phyloP scores from a whole-genome alignment of 1,140 invertebrate genomes.

The Calliopsis andreniformis region DNA sequence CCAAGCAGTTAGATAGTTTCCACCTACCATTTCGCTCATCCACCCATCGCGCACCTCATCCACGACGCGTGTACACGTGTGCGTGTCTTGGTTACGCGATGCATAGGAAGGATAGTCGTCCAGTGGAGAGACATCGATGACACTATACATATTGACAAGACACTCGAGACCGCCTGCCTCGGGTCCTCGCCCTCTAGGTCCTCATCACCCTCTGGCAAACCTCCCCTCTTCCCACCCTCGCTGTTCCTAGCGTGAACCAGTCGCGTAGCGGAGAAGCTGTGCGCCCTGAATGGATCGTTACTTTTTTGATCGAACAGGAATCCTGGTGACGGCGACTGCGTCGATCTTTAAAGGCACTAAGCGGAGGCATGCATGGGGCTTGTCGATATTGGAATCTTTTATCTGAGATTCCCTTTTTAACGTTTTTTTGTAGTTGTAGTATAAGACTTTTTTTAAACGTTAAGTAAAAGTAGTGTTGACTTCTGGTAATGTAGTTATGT shows the following conservation, averaged over 20 bases:
- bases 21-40: constrained; percentile 1
- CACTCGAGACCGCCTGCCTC: constrained; percentile 74
- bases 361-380: constrained; percentile 35
- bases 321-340: constrained; percentile 11
- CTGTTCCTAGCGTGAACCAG: constrained; percentile 11
- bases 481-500: too few species aligned
- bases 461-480: too few species aligned
- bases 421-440: constrained; percentile 35
- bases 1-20: constrained; percentile 38
- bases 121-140: constrained; percentile 79
- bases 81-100: constrained; percentile 46
- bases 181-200: constrained; percentile 59
- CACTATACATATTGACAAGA: constrained; percentile 81
- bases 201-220: constrained; percentile 55
- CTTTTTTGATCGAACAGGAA: constrained; percentile 29
- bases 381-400: constrained; percentile 34
- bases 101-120: constrained; percentile 68
- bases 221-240: background rate
- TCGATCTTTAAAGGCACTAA: constrained; percentile 49
- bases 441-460: too few species aligned
- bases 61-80: background rate
- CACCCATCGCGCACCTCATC: background rate
- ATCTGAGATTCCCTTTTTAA: constrained; percentile 18
- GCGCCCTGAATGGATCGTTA: constrained; percentile 11
- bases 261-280: constrained; percentile 38